Base-by-base conservation (phyloP, 2,797 vertebrate species). In the Falco cherrug region DNA sequence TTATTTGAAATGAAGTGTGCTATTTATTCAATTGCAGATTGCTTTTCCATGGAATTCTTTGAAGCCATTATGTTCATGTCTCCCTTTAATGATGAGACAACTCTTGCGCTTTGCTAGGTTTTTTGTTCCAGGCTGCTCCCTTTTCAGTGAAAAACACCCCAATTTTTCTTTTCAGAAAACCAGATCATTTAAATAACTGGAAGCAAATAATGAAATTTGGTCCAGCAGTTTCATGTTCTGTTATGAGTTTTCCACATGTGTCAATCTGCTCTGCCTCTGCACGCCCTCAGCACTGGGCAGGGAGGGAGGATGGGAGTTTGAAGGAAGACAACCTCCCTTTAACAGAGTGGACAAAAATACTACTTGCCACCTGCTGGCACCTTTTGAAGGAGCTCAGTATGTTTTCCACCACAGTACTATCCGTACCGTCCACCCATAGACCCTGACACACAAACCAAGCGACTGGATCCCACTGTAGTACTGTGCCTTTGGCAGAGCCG, bases 171-270 rank as follows among this genome's bases (percentile, higher is more conserved):
- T 64, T 81, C 37, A n/a, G 17, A 53, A 82, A 92, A 79, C 75
- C 28, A 80, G 69, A 73, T 73, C 1, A 63, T 70, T 92, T 61
- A 29, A 83, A 69, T 79, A 92, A 91, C 13, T 90, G 63, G 84
- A 89, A 84, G 50, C 41, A 92, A 85, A 76, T 64, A 77, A 77
- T 53, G 48, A 95, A 94, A 97, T 83, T 22, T 29, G 15, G 43
- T 95, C 78, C 75, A 93, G 68, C 57, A 69, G 67, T 92, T 94
- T 93, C 74, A 51, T 68, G 56, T 93, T 95, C 81, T 89, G 31
- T 67, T 81, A 61, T n/a, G 84, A 92, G 57, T 93, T 92, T 96
- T 93, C 71, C 84, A 73, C 15, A 28, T 51, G 61, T 54, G 57
- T 87, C 60, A 82, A 25, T 77, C 63, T 86, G 59, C n/a, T 86